Conservation (phyloP, 2,797 vertebrate genomes). For the Picus viridis region DNA sequence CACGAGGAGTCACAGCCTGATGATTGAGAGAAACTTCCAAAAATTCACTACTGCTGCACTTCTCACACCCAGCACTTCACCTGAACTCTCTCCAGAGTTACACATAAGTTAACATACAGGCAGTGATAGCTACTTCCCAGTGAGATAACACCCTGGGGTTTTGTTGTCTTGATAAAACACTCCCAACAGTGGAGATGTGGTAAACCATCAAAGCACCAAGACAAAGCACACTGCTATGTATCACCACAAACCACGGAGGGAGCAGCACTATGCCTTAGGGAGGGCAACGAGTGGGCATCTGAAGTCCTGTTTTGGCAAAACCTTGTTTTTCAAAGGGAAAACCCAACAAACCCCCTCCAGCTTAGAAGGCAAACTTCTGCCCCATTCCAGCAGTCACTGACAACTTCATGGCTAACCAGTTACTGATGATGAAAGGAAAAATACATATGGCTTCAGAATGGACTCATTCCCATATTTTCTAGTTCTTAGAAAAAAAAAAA, state of each 20-base stretch:
- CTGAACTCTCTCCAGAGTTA: not conserved
- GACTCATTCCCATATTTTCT: not conserved
- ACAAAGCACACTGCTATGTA: not conserved
- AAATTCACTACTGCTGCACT: not conserved
- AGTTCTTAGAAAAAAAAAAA: not conserved
- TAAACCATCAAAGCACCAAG: not conserved
- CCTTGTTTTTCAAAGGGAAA: not conserved
- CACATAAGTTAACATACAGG: fast-evolving
- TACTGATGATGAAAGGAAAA: fast-evolving
- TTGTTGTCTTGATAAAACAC: not conserved
- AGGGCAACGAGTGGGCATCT: not conserved
- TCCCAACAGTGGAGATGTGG: not conserved
- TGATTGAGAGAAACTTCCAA: not conserved
- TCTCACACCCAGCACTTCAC: not conserved
- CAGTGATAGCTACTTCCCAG: not conserved
- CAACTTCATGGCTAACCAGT: not conserved
- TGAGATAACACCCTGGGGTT: not conserved
- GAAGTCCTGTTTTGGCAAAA: not conserved
- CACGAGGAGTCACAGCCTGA: not conserved
- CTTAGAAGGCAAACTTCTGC: not conserved
- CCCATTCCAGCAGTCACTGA: not conserved
- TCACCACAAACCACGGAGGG: not conserved
- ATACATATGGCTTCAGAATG: fast-evolving
- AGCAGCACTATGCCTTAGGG: not conserved
- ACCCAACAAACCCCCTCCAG: not conserved